Conservation (phyloP, 1,140 invertebrate genomes). For the Whitmania pigra region DNA sequence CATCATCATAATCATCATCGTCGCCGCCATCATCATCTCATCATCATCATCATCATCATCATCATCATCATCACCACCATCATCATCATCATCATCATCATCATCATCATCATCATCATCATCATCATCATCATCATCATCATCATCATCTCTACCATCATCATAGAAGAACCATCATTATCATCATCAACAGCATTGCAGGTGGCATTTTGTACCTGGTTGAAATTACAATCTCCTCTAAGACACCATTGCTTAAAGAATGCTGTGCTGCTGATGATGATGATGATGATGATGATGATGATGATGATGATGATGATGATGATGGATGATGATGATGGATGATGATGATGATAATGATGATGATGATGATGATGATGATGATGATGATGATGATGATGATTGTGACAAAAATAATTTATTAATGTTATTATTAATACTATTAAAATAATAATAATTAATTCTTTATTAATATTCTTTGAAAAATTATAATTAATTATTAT, state of each 20-base stretch:
- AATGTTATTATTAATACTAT: too few species aligned
- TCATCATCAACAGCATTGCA: too few species aligned
- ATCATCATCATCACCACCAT: neutral
- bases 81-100: slow-evolving; percentile 8
- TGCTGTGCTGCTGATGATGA: neutral
- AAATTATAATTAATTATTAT: too few species aligned
- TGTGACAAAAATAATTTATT: too few species aligned
- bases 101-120: neutral
- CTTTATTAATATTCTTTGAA: too few species aligned
- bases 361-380: slow-evolving; percentile 4
- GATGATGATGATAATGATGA: neutral
- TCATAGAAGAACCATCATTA: too few species aligned
- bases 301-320: slow-evolving; percentile 6
- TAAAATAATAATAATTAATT: too few species aligned
- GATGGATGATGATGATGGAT: neutral
- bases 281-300: neutral
- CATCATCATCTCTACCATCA: too few species aligned
- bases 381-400: slow-evolving; percentile 5
- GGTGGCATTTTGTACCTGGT: neutral
- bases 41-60: too few species aligned
- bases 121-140: too few species aligned
- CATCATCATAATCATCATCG: too few species aligned
- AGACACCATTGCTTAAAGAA: neutral
- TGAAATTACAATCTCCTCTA: neutral
- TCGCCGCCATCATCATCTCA: too few species aligned